These are phyloP conservation scores for Protosalanx chinensis DNA, from an alignment of 2,797 vertebrate species.

Conservation along the genomic window DNA sequence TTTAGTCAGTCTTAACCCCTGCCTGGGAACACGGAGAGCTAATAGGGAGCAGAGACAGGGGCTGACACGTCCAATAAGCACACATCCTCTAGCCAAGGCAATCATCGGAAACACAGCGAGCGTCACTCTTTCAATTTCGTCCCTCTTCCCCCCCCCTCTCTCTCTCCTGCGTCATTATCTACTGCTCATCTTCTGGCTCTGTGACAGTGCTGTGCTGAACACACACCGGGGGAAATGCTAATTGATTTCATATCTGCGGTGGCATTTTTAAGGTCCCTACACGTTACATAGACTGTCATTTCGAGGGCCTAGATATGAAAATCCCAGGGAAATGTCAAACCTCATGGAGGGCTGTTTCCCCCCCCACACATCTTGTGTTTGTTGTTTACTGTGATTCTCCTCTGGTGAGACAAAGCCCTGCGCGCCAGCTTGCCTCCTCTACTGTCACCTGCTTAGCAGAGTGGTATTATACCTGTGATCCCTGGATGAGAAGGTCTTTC, in stretches of 20 bases:
- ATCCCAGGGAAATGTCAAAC: conserved; percentile 78
- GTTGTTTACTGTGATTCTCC: conserved; percentile 72
- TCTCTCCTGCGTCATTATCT: conserved; percentile 78
- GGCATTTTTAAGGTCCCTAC: conserved; percentile 76
- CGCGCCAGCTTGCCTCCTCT: conserved; percentile 52
- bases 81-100: conserved; percentile 67
- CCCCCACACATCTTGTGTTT: conserved; percentile 44
- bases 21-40: conserved; percentile 73
- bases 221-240: conserved; percentile 76
- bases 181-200: conserved; percentile 70
- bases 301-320: conserved; percentile 73
- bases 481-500: conserved; percentile 21
- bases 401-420: conserved; percentile 64
- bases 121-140: conserved; percentile 77
- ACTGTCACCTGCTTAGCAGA: background rate
- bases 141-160: conserved; percentile 51
- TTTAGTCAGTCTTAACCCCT: conserved; percentile 74
- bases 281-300: conserved; percentile 75
- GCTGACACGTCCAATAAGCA: conserved; percentile 61
- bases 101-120: conserved; percentile 75
- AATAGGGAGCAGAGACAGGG: conserved; percentile 75
- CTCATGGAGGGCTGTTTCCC: conserved; percentile 45
- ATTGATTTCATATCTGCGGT: conserved; percentile 82
- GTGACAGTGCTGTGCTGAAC: conserved; percentile 77
- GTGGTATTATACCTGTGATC: conserved; percentile 36